Conservation (phyloP, 2,888 invertebrate species). For the Cerceris rybyensis region DNA sequence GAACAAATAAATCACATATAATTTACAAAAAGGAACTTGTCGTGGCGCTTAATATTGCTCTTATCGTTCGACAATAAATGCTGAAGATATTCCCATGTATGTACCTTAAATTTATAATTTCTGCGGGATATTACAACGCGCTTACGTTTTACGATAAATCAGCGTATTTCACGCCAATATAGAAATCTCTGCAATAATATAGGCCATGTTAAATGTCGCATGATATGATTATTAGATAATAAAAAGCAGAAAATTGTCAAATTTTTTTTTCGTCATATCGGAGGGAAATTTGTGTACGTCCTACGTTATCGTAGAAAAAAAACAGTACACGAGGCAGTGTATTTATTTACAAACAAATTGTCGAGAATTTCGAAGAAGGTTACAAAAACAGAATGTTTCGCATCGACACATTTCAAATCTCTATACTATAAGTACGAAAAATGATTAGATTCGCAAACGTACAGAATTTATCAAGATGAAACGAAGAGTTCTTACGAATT, state of each 20-base stretch:
- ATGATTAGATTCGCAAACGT: too few species aligned
- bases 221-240: not conserved
- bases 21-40: constrained; percentile 65
- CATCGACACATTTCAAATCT: not conserved
- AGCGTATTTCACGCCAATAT: constrained; percentile 1
- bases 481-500: too few species aligned
- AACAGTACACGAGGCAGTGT: constrained; percentile 45
- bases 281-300: constrained; percentile 7
- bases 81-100: constrained; percentile 35
- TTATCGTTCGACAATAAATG: constrained; percentile 48
- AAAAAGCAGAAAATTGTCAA: not conserved
- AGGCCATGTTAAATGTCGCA: too few species aligned
- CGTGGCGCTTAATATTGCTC: constrained; percentile 59
- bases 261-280: not conserved
- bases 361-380: constrained; percentile 5
- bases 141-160: constrained; percentile 4
- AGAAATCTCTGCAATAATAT: too few species aligned
- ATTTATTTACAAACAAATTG: constrained; percentile 26
- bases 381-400: not conserved
- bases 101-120: constrained; percentile 32
- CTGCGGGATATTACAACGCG: constrained; percentile 19
- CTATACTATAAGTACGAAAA: too few species aligned
- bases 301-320: not conserved
- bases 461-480: too few species aligned
- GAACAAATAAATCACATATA: constrained; percentile 65